Percentiles rank a stretch among this genome's conserved stretches.
Evolutionary conservation across 2,113 vertebrate genomes (phyloP).

Genomic region (Hippopotamus amphibius): DNA sequence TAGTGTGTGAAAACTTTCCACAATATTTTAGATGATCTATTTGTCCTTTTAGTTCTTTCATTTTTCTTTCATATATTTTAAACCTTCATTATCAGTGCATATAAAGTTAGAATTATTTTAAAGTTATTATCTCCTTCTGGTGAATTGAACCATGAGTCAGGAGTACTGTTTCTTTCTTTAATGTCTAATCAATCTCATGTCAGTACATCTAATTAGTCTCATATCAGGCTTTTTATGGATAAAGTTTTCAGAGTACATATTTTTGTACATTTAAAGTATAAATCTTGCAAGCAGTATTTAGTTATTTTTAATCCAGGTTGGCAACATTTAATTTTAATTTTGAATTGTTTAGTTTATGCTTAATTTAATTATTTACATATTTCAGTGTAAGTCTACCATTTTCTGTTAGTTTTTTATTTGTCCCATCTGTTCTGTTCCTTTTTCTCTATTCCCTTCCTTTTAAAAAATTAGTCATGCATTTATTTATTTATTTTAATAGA

Average conservation of each 20-base stretch:
- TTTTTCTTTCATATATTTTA: background rate
- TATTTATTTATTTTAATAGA: background rate
- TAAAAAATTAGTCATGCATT: background rate
- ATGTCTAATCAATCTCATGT: background rate
- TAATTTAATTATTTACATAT: background rate
- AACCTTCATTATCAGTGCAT: background rate
- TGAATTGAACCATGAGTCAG: background rate
- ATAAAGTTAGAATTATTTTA: background rate
- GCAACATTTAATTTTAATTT: slow-evolving; percentile 34
- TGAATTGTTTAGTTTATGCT: background rate
- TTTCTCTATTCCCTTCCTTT: background rate
- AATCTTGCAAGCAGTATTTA: background rate
- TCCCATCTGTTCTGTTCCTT: background rate
- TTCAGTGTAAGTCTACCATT: background rate
- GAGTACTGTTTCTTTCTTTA: background rate
- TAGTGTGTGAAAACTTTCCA: background rate
- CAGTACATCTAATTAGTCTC: background rate
- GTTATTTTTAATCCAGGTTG: background rate
- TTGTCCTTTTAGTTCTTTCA: no score
- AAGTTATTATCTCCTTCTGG: background rate
- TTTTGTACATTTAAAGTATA: background rate
- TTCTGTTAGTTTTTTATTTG: background rate
- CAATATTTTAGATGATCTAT: background rate
- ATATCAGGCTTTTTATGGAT: background rate
- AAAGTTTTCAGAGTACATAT: background rate